These are phyloP conservation scores for Chalcis sispes DNA, from an alignment of 2,888 invertebrate genomes.

Conservation along the genomic window DNA sequence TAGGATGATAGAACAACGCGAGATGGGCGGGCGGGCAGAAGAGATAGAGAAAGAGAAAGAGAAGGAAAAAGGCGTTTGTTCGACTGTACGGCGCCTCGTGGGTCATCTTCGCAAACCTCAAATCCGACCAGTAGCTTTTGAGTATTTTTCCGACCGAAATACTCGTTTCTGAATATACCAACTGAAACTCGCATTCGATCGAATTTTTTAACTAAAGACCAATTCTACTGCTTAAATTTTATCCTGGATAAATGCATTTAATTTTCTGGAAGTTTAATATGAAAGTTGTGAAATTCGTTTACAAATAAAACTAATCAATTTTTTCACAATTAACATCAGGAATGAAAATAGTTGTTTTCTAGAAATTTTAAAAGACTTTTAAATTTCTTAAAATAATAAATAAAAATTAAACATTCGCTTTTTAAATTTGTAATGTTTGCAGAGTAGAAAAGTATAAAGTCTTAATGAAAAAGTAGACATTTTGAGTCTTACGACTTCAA, in stretches of 20 bases:
- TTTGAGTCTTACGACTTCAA: slow-evolving; percentile 28
- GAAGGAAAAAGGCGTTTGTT: slow-evolving; percentile 39
- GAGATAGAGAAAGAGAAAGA: slow-evolving; percentile 7
- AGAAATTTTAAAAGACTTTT: neutral
- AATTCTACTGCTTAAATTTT: neutral
- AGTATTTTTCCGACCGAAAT: neutral
- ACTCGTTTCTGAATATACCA: neutral
- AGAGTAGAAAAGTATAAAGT: neutral
- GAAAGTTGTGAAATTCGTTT: too few relatives aligned
- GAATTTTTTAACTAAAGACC: neutral
- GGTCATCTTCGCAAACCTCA: slow-evolving; percentile 50
- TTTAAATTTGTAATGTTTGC: slow-evolving; percentile 1
- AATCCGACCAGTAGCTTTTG: slow-evolving; percentile 48
- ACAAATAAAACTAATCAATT: too few relatives aligned
- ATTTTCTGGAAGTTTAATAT: too few relatives aligned
- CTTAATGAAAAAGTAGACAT: neutral
- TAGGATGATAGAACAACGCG: slow-evolving; percentile 52
- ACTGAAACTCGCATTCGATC: neutral
- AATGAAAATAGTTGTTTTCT: neutral
- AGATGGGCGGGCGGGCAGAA: slow-evolving; percentile 43
- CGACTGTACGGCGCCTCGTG: slow-evolving; percentile 57
- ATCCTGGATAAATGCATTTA: too few relatives aligned
- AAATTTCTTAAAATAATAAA: neutral
- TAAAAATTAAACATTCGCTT: slow-evolving; percentile 3
- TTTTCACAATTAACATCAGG: neutral